phyloP scores from a whole-genome alignment of 2,113 vertebrate genomes.

The Mus musculus region GRCm39 chr10:39774001-39774500 shows the following conservation, averaged over 20 bases:
- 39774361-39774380: background rate
- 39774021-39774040: background rate
- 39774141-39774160: background rate
- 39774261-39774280: background rate
- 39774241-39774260: background rate
- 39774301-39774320: background rate
- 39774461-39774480: background rate
- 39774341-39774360: background rate
- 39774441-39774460: background rate
- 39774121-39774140: background rate
- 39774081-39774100: rapidly evolving
- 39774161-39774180: background rate
- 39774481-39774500: background rate
- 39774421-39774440: background rate
- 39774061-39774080: background rate
- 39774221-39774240: background rate
- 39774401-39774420: background rate
- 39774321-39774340: background rate
- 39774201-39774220: background rate
- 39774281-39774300: background rate
- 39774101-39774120: background rate
- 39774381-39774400: too few species aligned
- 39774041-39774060: too few species aligned
- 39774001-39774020: background rate
- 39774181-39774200: background rate